Base-by-base conservation (phyloP, 2,888 invertebrate species). In the Apodemia zela region DNA sequence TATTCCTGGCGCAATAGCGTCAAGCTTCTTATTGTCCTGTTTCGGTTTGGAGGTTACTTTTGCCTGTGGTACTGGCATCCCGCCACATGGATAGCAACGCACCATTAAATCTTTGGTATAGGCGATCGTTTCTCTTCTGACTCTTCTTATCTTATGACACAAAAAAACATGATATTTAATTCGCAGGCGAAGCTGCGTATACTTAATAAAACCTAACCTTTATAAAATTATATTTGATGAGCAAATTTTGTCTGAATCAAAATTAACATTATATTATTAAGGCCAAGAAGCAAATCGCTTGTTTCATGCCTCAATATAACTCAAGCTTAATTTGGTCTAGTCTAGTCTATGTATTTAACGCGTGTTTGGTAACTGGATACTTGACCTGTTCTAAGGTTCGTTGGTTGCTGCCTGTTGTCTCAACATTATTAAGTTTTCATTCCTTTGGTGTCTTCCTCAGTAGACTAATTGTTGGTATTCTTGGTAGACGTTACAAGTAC, bases 321-420 rank as follows among this genome's bases (percentile, higher is more conserved):
- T 66, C 66, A 69, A 71, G 73, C 72, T 77, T 78, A 80, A 76
- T 79, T 78, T 74, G 72, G 77, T 75, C 68, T 75, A 73, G 74
- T 73, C 71, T 71, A 75, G 75, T 76, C 71, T 74, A 72, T 67
- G 75, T 76, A 72, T 73, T 78, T 78, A 78, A 76, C 74, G 75
- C 74, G 72, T 81, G 75, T 79, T 79, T 76, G 76, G 73, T 77
- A 76, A 77, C 67, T 29, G 29, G 57, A 57, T 57, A 57, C 57
- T 57, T 57, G 57, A 57, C 57, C 29, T 25, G 57, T 29, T 54
- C 25, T 13, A 13, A 54, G 54, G 54, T 54, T 54, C 54, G 13
- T 54, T 6, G 54, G 54, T 25, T 15, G 54, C 54, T 54, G 54
- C 13, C 25, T 54, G 13, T 13, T 25, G 54, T 54, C 54, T 21